Evolutionary conservation across 2,113 vertebrate genomes (phyloP).

Genomic region (Vimba vimba): DNA sequence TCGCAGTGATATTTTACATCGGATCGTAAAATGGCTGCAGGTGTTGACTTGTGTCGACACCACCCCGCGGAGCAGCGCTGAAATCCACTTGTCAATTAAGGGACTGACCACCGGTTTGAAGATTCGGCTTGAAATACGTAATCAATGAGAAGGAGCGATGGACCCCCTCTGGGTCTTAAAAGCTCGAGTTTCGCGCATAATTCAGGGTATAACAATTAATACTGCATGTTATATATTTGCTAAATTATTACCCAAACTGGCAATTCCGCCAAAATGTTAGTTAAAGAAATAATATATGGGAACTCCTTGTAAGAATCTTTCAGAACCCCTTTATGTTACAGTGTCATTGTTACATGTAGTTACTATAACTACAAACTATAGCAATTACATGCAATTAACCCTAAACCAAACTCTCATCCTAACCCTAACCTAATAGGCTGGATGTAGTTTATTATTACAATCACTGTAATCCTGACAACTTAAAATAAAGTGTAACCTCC

Average conservation of each 20-base stretch:
- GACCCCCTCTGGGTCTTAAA: slow-evolving; percentile 22
- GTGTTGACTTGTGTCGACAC: slow-evolving; percentile 30
- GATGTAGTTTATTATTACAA: no score
- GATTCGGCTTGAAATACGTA: slow-evolving; percentile 29
- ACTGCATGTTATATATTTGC: not conserved
- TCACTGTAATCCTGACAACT: no score
- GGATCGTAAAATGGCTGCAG: slow-evolving; percentile 46
- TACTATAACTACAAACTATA: no score
- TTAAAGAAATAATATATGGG: no score
- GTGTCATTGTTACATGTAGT: no score
- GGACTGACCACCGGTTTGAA: slow-evolving; percentile 4
- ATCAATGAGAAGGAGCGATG: slow-evolving; percentile 17
- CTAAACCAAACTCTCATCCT: no score
- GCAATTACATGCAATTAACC: no score
- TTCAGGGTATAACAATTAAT: not conserved
- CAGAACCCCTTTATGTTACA: no score
- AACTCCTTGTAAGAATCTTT: no score
- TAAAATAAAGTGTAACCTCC: no score
- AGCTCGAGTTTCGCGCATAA: not conserved
- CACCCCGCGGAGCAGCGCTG: not conserved
- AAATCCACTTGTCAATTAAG: slow-evolving; percentile 31
- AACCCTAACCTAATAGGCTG: no score
- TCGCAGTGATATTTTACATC: not conserved
- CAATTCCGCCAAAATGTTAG: not conserved
- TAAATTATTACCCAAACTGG: not conserved